These are phyloP conservation scores for Galagoides demidoff DNA, from an alignment of 2,797 vertebrate species.

Conservation along the genomic window DNA sequence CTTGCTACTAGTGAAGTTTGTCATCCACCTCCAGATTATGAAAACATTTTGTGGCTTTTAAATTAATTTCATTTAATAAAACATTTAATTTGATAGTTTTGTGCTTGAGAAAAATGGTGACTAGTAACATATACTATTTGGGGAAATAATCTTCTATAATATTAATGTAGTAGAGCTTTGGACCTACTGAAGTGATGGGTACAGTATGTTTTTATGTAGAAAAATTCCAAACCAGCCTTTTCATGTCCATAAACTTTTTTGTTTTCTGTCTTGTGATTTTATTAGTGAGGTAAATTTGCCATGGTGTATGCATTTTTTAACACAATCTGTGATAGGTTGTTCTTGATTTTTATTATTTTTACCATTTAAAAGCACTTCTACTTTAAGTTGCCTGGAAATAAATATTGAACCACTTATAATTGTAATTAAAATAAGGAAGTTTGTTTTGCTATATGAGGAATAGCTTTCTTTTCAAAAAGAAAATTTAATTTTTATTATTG, in stretches of 20 bases:
- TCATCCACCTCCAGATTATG: conserved; percentile 47
- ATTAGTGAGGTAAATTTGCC: conserved; percentile 25
- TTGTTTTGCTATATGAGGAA: conserved; percentile 78
- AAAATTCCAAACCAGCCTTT: too few species aligned
- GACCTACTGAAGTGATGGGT: too few species aligned
- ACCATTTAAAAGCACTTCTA: conserved; percentile 73
- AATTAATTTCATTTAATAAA: conserved; percentile 55
- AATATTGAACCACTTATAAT: conserved; percentile 81
- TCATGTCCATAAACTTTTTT: too few species aligned
- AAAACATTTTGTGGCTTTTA: conserved; percentile 54
- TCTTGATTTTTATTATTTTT: conserved; percentile 82
- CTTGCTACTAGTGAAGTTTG: conserved; percentile 57
- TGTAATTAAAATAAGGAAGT: conserved; percentile 80
- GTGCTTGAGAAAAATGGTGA: conserved; percentile 39
- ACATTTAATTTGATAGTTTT: conserved; percentile 18
- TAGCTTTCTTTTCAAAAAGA: conserved; percentile 72
- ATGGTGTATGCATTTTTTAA: conserved; percentile 37
- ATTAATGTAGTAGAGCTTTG: too few species aligned
- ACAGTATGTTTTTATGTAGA: too few species aligned
- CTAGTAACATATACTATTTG: conserved; percentile 29
- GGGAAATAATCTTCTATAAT: not conserved
- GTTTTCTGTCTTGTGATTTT: conserved; percentile 22
- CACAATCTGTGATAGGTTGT: conserved; percentile 77
- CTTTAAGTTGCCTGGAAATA: conserved; percentile 78
- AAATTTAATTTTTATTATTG: conserved; percentile 71